Evolutionary conservation across 2,888 invertebrate species (phyloP).

Genomic region (Stenoptilia bipunctidactyla): DNA sequence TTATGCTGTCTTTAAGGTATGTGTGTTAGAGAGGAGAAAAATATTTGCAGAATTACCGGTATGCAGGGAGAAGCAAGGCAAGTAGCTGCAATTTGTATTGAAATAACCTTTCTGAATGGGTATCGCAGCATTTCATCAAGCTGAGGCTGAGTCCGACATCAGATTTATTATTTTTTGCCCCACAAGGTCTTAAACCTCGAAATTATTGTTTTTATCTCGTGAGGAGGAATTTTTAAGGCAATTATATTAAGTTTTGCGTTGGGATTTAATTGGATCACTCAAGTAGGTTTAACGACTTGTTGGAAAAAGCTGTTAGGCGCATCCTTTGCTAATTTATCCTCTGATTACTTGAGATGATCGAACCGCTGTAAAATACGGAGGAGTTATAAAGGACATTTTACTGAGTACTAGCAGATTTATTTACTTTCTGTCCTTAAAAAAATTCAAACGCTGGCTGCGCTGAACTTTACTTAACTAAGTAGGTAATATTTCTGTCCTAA

Average conservation of each 20-base stretch:
- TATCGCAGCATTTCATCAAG: conserved; percentile 61
- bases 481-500: no score
- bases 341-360: conserved; percentile 1
- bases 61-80: conserved; percentile 53
- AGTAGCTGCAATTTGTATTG: conserved; percentile 69
- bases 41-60: conserved; percentile 68
- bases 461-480: no score
- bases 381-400: no score
- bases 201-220: conserved; percentile 69
- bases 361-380: neutral
- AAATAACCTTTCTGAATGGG: conserved; percentile 64
- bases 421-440: no score
- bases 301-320: conserved; percentile 39
- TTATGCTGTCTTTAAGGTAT: neutral
- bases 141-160: conserved; percentile 35
- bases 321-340: conserved; percentile 27
- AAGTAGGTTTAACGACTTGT: conserved; percentile 46
- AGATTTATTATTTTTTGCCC: conserved; percentile 67
- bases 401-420: no score
- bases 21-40: conserved; percentile 49
- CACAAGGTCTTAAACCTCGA: conserved; percentile 55
- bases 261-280: conserved; percentile 63
- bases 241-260: conserved; percentile 61
- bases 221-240: conserved; percentile 63
- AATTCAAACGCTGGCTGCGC: no score